Percentiles rank a stretch among this genome's conserved stretches.
Conservation (phyloP, 2,888 invertebrate species). For the Ellobium chinense region DNA sequence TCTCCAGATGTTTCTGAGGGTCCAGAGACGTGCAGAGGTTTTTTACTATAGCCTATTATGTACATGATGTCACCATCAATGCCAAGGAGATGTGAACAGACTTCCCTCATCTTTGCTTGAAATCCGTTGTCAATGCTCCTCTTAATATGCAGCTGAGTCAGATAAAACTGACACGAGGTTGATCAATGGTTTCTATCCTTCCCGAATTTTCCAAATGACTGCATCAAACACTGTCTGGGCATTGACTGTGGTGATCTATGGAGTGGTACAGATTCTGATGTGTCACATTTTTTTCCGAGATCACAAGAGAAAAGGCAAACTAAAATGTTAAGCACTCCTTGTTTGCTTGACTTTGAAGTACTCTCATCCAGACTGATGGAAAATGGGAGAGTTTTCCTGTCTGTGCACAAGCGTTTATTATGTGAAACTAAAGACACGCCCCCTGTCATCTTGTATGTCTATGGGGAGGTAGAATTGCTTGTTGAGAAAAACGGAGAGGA, state of each 20-base stretch:
- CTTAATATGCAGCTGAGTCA: constrained; percentile 32
- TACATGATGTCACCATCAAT: constrained; percentile 51
- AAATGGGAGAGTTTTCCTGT: too few relatives aligned
- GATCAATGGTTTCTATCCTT: constrained; percentile 7
- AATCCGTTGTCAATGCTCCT: constrained; percentile 15
- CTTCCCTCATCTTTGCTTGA: constrained; percentile 8
- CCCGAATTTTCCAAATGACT: constrained; percentile 4
- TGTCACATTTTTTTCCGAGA: neutral
- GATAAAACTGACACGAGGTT: constrained; percentile 19
- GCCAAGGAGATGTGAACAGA: constrained; percentile 36
- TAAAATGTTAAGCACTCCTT: constrained; percentile 4
- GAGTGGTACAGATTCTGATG: constrained; percentile 1
- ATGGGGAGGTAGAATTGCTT: too few relatives aligned
- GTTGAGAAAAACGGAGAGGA: too few relatives aligned
- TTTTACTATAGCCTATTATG: constrained; percentile 49
- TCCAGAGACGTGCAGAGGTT: constrained; percentile 38
- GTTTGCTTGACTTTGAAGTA: too few relatives aligned
- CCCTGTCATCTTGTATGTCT: too few relatives aligned
- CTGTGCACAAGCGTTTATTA: too few relatives aligned
- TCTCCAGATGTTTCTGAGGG: constrained; percentile 17
- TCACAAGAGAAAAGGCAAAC: neutral
- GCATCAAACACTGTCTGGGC: constrained; percentile 12
- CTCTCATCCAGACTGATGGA: too few relatives aligned
- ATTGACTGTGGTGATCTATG: constrained; percentile 14
- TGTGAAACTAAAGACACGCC: too few relatives aligned